These are phyloP conservation scores for Calephelis nemesis DNA, from an alignment of 1,140 invertebrate species.

Conservation along the genomic window DNA sequence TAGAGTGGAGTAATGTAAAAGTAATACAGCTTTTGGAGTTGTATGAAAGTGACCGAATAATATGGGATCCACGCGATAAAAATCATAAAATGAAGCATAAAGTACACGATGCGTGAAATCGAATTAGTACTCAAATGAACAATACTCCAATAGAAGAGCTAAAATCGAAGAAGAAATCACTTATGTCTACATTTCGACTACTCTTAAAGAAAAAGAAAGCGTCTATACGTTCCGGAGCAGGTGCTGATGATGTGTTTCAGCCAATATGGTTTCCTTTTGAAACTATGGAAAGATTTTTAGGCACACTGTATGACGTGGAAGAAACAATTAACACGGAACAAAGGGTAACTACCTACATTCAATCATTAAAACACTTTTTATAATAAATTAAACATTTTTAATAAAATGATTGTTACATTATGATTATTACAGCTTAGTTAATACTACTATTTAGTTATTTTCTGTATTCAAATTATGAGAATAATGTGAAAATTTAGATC, in stretches of 20 bases:
- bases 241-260: background rate
- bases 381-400: too few species aligned
- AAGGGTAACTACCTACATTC: too few species aligned
- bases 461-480: too few species aligned
- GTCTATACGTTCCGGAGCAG: conserved; percentile 1
- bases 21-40: conserved; percentile 13
- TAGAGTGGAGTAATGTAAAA: conserved; percentile 17
- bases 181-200: conserved; percentile 15
- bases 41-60: conserved; percentile 12
- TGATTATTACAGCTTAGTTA: too few species aligned
- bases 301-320: too few species aligned
- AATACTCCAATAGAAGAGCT: background rate
- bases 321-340: too few species aligned
- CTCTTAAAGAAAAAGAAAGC: conserved; percentile 7
- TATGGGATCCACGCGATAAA: conserved; percentile 14
- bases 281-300: too few species aligned
- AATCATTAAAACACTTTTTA: too few species aligned
- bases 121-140: conserved; percentile 6
- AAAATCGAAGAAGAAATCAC: conserved; percentile 9
- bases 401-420: too few species aligned
- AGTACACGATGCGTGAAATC: conserved; percentile 20
- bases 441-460: too few species aligned
- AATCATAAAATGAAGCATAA: conserved; percentile 20
- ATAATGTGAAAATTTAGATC: too few species aligned
- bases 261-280: background rate